Percentiles rank a stretch among this genome's conserved stretches.
Conservation (phyloP, 2,797 vertebrate species). For the Salarias fasciatus region DNA sequence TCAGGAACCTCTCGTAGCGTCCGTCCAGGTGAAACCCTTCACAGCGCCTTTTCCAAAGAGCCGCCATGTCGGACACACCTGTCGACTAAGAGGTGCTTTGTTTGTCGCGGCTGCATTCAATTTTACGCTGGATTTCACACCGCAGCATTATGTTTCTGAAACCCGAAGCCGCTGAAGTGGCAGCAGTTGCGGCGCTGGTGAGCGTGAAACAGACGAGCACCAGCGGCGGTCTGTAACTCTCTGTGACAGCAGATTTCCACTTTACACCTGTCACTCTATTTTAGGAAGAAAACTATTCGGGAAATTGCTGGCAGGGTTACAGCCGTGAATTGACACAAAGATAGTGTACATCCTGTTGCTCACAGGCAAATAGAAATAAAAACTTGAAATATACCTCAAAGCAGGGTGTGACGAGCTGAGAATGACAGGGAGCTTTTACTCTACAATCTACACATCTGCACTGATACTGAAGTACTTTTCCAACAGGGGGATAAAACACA, state of each 20-base stretch:
- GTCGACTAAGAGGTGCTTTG: not conserved
- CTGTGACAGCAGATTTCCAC: constrained; percentile 5
- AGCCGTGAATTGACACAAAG: not conserved
- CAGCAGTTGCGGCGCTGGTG: not conserved
- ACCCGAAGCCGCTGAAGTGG: not conserved
- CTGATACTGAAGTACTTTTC: too few species aligned
- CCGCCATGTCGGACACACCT: not conserved
- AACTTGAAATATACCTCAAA: too few species aligned
- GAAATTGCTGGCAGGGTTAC: constrained; percentile 14
- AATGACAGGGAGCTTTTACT: too few species aligned
- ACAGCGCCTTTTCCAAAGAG: not conserved
- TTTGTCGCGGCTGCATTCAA: not conserved
- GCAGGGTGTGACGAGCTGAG: too few species aligned
- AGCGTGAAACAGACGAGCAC: not conserved
- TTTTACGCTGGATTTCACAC: constrained; percentile 3
- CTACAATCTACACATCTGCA: too few species aligned
- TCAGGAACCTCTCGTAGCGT: not conserved
- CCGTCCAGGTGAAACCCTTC: not conserved
- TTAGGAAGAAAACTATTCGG: constrained; percentile 26
- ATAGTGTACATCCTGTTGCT: too few species aligned
- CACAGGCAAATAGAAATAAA: too few species aligned
- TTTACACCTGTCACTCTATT: constrained; percentile 39
- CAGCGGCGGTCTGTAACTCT: not conserved
- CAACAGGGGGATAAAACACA: too few species aligned
- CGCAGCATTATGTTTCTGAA: not conserved